Base-by-base conservation (phyloP, 2,797 vertebrate species). In the Muscicapa striata region DNA sequence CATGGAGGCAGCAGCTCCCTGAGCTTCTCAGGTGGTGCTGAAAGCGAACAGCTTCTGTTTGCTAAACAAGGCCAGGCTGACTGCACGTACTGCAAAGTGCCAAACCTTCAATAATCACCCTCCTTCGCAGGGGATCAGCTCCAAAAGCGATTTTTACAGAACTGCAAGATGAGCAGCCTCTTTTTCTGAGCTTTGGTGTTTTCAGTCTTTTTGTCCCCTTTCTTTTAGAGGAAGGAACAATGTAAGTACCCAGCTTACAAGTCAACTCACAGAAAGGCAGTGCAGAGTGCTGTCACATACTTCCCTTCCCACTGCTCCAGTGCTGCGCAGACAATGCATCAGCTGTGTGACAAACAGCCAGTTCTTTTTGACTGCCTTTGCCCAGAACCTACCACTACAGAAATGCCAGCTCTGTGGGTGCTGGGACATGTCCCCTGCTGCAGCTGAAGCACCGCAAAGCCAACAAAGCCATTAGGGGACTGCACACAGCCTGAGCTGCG, bases 101-200 rank as follows among this genome's bases (percentile, higher is more conserved):
- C 63, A 68, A 45, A 40, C 5, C 3, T 29, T 26, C 72, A 55
- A 2, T 8, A 32, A 46, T 13, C 34, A 10, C 46, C 21, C 32
- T 58, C 29, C 57, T 52, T 55, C 0, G 0, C 10, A 51, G 5
- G 11, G 34, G 10, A 63, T 2, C 8, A 10, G 15, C 43, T 78
- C 15, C 66, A 29, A 12, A 64, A 45, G 23, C 21, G 48, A 52
- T 32, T 87, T 76, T 1, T 5, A 38, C 32, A 63, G 26, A 82
- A 17, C n/a, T 40, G 34, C 59, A 70, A 34, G 45, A n/a, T 2
- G 5, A 94, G 34, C n/a, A 6, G 11, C 15, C 10, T 45, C 40
- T 63, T 63, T 20, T 34, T 59, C 66, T 49, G 45, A 82, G n/a
- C 59, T 68, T 36, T 38, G 8, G 14, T 58, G 30, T 45, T 79